Evolutionary conservation across 2,888 invertebrate species (phyloP).

Genomic region (Pemphredon lugubris): DNA sequence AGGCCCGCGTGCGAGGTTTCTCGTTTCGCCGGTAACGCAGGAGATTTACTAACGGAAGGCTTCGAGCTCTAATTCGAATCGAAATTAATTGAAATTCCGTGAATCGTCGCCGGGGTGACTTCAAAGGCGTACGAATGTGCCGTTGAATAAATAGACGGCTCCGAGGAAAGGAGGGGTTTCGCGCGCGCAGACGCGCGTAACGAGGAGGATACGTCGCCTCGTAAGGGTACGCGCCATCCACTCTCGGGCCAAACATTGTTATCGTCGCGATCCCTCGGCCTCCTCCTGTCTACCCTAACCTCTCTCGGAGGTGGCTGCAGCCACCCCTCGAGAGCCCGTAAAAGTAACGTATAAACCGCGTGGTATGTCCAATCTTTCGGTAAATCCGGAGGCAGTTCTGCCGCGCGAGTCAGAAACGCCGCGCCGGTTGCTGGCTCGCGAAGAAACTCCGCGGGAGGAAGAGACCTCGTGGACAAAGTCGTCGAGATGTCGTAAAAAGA

Average conservation of each 20-base stretch:
- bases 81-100: too few species aligned
- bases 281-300: conserved; percentile 29
- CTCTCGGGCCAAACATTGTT: conserved; percentile 54
- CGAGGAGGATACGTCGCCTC: conserved; percentile 49
- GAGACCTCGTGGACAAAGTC: conserved; percentile 27
- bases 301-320: conserved; percentile 31
- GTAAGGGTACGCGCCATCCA: conserved; percentile 17
- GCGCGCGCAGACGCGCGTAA: conserved; percentile 43
- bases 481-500: conserved; percentile 48
- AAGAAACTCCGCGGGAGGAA: not conserved
- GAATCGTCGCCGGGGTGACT: too few species aligned
- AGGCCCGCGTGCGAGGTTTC: too few species aligned
- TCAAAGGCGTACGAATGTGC: too few species aligned
- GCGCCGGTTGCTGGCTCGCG: too few species aligned
- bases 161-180: conserved; percentile 26
- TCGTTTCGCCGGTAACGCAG: too few species aligned
- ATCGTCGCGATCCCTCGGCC: conserved; percentile 38
- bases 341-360: conserved; percentile 64
- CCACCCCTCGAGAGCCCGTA: conserved; percentile 31
- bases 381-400: conserved; percentile 59
- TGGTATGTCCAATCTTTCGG: conserved; percentile 66
- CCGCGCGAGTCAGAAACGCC: conserved; percentile 9
- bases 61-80: too few species aligned
- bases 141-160: conserved; percentile 51
- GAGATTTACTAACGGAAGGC: too few species aligned